Percentiles rank a stretch among this genome's conserved stretches.
phyloP scores from a whole-genome alignment of 2,113 vertebrate species.

The Hippocampus guttulatus region DNA sequence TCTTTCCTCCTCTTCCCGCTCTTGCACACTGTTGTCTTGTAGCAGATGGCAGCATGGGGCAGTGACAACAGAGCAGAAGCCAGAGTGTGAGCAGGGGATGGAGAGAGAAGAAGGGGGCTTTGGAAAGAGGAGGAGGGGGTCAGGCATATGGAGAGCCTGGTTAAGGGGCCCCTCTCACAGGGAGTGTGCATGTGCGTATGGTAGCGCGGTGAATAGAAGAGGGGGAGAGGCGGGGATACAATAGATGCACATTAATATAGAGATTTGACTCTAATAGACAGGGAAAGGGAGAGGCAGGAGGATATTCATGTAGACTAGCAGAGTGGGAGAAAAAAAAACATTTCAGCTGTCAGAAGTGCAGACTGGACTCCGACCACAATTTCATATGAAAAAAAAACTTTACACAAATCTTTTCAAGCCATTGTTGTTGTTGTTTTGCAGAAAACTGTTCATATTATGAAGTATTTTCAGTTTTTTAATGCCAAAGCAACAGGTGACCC shows the following conservation, averaged over 20 bases:
- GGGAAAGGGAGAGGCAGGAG: constrained; percentile 51
- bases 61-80: constrained; percentile 76
- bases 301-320: constrained; percentile 50
- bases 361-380: background rate
- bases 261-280: constrained; percentile 74
- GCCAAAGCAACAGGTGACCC: background rate
- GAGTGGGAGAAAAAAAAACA: constrained; percentile 40
- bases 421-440: background rate
- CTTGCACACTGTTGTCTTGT: constrained; percentile 84
- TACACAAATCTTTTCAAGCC: background rate
- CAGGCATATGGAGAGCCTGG: constrained; percentile 98
- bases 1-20: constrained; percentile 64
- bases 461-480: background rate
- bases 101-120: constrained; percentile 54
- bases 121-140: constrained; percentile 66
- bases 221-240: constrained; percentile 69
- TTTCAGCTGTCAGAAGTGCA: background rate
- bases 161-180: constrained; percentile 92
- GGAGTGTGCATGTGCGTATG: constrained; percentile 78
- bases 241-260: constrained; percentile 77
- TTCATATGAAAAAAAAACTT: background rate
- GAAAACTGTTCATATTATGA: background rate
- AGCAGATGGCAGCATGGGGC: constrained; percentile 90
- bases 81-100: constrained; percentile 82
- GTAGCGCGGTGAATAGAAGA: constrained; percentile 76